Evolutionary conservation across 2,888 invertebrate species (phyloP), one percentile per base, ranked within the genome.

Genomic region (Drosophila colorata): DNA sequence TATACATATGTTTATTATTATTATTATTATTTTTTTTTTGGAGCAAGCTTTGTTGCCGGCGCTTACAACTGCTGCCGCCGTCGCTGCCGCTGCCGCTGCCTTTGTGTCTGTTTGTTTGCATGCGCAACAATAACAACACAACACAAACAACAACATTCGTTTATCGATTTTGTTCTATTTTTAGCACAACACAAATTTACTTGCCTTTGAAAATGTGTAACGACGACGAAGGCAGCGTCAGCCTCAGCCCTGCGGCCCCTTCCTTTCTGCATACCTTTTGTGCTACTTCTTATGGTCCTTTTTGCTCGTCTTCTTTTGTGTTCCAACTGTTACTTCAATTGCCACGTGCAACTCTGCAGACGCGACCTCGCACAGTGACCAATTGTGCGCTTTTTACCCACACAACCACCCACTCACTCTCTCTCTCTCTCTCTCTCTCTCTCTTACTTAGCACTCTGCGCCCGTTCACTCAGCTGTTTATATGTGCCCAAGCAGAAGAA

Each of bases 101-200:
- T 65, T 16, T 40, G 60, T 65, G 64, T 79, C 67, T 67, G 72
- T 88, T 85, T 87, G 77, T 74, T 78, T 78, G 69, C 52, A 64
- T 57, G 60, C 52, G 23, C 48, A 72, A 67, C 57, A 65, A 74
- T 14, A 59, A 64, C 48, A 68, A 67, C 59, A 75, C 69, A 66
- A 28, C 28, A 28, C 28, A 28, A 28, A 28, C 28, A 73, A 68
- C 58, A 88, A 90, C 90, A 84, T 85, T 90, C 88, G 86, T 86
- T 90, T 90, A 90, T 90, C 88, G 90, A 90, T 90, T 90, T 90
- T 91, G 68, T 76, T 76, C 83, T 91, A 90, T 90, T 91, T 90
- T 88, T 90, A 90, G 91, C 80, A 70, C 59, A 75, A 66, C 68
- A 68, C 74, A 72, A 78, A 71, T 74, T 82, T 86, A 88, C 90